phyloP scores from a whole-genome alignment of 1,140 invertebrate species.

The Venustaconcha ellipsiformis region DNA sequence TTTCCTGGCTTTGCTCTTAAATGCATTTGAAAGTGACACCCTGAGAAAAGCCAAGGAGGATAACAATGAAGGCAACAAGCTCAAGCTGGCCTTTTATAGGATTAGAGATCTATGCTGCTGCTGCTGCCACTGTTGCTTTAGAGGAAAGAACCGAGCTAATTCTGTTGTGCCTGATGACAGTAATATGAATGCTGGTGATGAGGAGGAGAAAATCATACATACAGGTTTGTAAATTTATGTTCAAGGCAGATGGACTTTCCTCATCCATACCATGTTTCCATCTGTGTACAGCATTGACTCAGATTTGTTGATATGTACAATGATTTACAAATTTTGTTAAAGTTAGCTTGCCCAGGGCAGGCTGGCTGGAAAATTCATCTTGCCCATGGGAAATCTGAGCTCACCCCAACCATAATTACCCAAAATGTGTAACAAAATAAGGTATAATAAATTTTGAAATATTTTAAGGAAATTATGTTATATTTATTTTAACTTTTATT shows the following conservation, averaged over 20 bases:
- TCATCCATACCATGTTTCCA: not conserved
- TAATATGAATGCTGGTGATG: constrained; percentile 33
- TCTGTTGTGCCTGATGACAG: constrained; percentile 89
- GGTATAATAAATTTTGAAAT: too few relatives aligned
- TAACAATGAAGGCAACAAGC: constrained; percentile 45
- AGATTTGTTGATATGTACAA: not conserved
- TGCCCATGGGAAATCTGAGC: too few relatives aligned
- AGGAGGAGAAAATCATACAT: not conserved
- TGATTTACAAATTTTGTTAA: too few relatives aligned
- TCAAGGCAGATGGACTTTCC: too few relatives aligned
- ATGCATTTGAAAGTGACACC: constrained; percentile 89
- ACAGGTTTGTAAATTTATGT: too few relatives aligned
- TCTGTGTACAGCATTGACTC: not conserved
- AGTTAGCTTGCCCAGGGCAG: too few relatives aligned
- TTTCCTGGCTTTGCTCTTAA: constrained; percentile 98
- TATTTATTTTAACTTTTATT: too few relatives aligned
- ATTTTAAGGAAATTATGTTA: too few relatives aligned
- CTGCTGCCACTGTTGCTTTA: constrained; percentile 80
- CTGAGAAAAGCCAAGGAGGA: constrained; percentile 81
- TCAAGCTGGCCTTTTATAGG: constrained; percentile 44
- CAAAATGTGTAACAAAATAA: too few relatives aligned
- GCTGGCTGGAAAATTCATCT: too few relatives aligned
- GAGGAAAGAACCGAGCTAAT: constrained; percentile 77
- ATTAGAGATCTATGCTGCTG: constrained; percentile 48
- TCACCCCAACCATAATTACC: too few relatives aligned